Evolutionary conservation across 1,140 invertebrate species (phyloP).

Genomic region (Littorina saxatilis): DNA sequence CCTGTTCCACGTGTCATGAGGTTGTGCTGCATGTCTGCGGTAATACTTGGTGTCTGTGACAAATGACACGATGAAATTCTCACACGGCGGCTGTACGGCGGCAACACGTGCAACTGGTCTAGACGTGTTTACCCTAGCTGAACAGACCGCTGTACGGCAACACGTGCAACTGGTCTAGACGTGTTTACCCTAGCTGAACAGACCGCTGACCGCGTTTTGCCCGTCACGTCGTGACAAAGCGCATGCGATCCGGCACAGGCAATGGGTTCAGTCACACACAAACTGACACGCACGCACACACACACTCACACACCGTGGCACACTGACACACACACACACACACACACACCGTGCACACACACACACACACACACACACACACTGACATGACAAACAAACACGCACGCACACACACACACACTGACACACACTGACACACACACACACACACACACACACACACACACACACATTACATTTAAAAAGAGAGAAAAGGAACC

Average conservation of each 20-base stretch:
- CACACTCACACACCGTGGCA: background rate
- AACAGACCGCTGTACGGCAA: no score
- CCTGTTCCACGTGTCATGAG: no score
- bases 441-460: background rate
- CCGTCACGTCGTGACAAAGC: background rate
- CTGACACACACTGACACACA: background rate
- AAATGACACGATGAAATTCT: no score
- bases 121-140: no score
- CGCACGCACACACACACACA: conserved; percentile 11
- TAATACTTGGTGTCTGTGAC: no score
- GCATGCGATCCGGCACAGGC: background rate
- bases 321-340: conserved; percentile 1
- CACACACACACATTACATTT: background rate
- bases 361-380: conserved; percentile 6
- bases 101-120: no score
- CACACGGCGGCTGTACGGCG: no score
- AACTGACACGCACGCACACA: background rate
- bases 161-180: no score
- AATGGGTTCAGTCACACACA: background rate
- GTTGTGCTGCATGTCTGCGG: no score
- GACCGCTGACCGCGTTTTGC: no score
- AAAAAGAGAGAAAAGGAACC: background rate
- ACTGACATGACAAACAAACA: background rate
- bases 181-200: no score
- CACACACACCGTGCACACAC: conserved; percentile 16